Evolutionary conservation across 2,113 vertebrate genomes (phyloP).

Genomic region (Rhea pennata): DNA sequence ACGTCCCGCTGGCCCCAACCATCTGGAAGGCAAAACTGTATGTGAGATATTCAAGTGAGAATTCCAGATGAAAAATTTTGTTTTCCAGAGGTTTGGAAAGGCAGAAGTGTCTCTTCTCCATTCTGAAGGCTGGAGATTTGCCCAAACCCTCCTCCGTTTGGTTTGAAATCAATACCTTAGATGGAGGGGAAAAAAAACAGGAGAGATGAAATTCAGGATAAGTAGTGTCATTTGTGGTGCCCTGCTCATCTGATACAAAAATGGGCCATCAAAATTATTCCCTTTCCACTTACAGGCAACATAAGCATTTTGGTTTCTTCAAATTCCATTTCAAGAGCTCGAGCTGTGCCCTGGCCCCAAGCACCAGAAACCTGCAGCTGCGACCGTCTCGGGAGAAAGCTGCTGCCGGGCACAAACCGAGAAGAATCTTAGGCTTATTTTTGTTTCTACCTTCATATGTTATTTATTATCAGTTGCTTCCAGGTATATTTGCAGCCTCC

Average conservation of each 20-base stretch:
- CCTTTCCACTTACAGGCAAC: background rate
- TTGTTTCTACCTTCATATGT: slow-evolving; percentile 32
- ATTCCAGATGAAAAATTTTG: background rate
- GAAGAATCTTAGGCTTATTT: slow-evolving; percentile 25
- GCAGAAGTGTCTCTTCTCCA: background rate
- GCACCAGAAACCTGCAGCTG: background rate
- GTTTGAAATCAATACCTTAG: background rate
- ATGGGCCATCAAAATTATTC: background rate
- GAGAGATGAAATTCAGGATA: background rate
- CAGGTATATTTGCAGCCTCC: slow-evolving; percentile 62
- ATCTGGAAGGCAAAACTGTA: fast-evolving
- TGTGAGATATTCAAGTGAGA: fast-evolving
- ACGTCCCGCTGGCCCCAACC: background rate
- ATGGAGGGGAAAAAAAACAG: background rate
- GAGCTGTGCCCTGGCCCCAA: background rate
- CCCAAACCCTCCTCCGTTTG: no score
- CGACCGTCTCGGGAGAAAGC: background rate
- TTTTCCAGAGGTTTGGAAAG: background rate
- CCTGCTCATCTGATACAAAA: background rate
- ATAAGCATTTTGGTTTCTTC: background rate
- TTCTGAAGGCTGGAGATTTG: background rate
- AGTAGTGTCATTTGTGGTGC: background rate
- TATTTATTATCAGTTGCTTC: slow-evolving; percentile 66
- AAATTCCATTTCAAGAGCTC: background rate
- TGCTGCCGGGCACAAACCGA: background rate